Evolutionary conservation across 2,888 invertebrate genomes (phyloP), one percentile per base, ranked within the genome.

Genomic region (Trichogramma dendrolimi): DNA sequence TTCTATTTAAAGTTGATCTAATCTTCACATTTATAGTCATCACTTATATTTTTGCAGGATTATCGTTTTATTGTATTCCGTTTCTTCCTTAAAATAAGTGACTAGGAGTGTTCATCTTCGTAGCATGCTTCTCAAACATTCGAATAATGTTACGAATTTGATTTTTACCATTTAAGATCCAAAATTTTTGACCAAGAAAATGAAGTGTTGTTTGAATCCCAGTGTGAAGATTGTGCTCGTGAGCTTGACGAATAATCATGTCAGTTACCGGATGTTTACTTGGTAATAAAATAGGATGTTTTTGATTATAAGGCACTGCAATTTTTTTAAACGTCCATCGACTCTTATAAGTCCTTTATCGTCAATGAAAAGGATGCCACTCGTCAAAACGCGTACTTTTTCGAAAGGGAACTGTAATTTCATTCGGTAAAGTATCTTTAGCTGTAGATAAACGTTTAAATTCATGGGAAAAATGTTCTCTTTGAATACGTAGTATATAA

Each of bases 281-380:
- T 5, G 73, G 71, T 6, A 74, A 48, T 6, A 74, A 46, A 5
- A 73, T 70, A 0, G 71, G 71, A 62, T 72, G 70, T 58, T 67
- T 65, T 38, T 66, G 55, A 8, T 62, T 54, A 53, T 55, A 63
- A 5, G 61, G 6, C 5, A 71, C 10, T 5, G 66, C 49, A 2
- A 66, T 4, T 69, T 55, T 53, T 67, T 60, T 43, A 72, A 55
- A 44, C 73, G 66, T 5, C 72, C 73, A 5, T 72, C 72, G 4
- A 73, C 72, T 6, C 72, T 63, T 5, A 73, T 14, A 38, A 72
- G 53, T 4, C 66, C 67, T 2, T 61, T 2, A 44, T 63, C 38
- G 38, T 68, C 68, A 2, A 70, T 11, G 39, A 69, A 68, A 1
- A 70, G 71, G n/a, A n/a, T n/a, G n/a, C n/a, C n/a, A n/a, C n/a